Percentiles rank a stretch among this genome's conserved stretches.
phyloP scores from a whole-genome alignment of 2,113 vertebrate species.

The Cepphus grylle region DNA sequence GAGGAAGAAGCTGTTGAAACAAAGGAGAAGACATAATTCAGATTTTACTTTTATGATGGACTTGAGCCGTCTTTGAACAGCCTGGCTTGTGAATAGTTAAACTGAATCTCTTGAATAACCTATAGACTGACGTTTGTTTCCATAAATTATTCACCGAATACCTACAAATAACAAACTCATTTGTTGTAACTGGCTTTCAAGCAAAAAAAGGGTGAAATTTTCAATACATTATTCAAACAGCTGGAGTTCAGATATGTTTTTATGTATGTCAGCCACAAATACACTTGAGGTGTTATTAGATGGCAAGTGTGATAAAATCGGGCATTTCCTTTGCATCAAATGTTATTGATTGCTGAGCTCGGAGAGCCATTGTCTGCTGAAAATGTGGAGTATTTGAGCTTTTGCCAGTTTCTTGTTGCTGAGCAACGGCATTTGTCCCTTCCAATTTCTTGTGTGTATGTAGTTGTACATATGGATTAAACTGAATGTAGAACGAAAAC shows the following conservation, averaged over 20 bases:
- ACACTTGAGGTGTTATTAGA: constrained; percentile 41
- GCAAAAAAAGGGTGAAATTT: not conserved
- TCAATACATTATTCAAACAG: constrained; percentile 26
- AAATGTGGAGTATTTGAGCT: constrained; percentile 48
- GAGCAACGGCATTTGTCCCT: constrained; percentile 63
- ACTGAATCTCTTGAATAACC: not conserved
- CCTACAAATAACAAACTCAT: constrained; percentile 17
- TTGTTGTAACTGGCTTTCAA: not conserved
- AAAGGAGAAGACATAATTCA: not conserved
- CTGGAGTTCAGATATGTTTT: constrained; percentile 26
- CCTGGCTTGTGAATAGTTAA: not conserved
- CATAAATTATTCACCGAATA: constrained; percentile 56
- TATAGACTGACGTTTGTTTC: constrained; percentile 28
- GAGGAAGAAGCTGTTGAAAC: not conserved
- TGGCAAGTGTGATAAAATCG: constrained; percentile 33
- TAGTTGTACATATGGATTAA: constrained; percentile 56
- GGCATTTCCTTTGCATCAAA: constrained; percentile 60
- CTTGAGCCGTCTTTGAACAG: not conserved
- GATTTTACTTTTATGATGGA: not conserved
- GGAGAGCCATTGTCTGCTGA: constrained; percentile 50
- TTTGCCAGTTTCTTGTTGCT: constrained; percentile 67
- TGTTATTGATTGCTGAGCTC: constrained; percentile 53
- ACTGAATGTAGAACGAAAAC: not conserved
- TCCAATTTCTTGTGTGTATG: constrained; percentile 50
- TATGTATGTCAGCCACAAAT: not conserved